Evolutionary conservation across 2,888 invertebrate genomes (phyloP).

Genomic region (Uropetala carovei): DNA sequence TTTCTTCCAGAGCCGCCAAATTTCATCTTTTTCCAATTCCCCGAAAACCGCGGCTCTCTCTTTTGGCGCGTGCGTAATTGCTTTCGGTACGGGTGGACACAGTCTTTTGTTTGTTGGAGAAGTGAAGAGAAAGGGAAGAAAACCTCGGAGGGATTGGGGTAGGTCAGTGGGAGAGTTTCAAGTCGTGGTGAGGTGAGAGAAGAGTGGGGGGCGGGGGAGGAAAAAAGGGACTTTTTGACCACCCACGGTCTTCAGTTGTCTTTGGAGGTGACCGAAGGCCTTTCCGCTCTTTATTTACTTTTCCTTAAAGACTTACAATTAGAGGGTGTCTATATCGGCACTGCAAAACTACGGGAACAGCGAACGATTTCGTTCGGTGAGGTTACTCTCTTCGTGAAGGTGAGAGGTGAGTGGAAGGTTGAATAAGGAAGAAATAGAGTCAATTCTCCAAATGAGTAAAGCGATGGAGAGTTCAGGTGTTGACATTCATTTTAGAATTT

Average conservation of each 20-base stretch:
- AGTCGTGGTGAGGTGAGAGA: background rate
- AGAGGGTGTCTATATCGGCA: background rate
- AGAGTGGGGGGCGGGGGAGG: background rate
- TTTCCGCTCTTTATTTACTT: constrained; percentile 34
- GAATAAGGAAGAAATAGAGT: background rate
- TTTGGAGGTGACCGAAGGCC: background rate
- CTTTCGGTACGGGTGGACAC: background rate
- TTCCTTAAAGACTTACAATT: background rate
- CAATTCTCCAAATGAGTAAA: too few relatives aligned
- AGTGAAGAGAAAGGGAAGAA: too few relatives aligned
- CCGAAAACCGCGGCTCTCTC: background rate
- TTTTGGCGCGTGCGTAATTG: constrained; percentile 12
- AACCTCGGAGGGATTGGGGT: too few relatives aligned
- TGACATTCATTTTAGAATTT: too few relatives aligned
- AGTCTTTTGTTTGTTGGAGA: background rate
- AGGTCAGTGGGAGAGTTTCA: too few relatives aligned
- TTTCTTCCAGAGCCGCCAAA: background rate
- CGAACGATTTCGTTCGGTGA: background rate
- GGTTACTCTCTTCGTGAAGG: background rate
- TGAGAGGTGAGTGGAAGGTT: background rate
- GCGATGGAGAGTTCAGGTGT: too few relatives aligned
- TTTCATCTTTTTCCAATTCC: background rate
- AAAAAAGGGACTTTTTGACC: background rate
- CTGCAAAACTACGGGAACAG: background rate
- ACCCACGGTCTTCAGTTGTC: background rate